phyloP scores from a whole-genome alignment of 2,888 invertebrate species.

The Volucella inanis region DNA sequence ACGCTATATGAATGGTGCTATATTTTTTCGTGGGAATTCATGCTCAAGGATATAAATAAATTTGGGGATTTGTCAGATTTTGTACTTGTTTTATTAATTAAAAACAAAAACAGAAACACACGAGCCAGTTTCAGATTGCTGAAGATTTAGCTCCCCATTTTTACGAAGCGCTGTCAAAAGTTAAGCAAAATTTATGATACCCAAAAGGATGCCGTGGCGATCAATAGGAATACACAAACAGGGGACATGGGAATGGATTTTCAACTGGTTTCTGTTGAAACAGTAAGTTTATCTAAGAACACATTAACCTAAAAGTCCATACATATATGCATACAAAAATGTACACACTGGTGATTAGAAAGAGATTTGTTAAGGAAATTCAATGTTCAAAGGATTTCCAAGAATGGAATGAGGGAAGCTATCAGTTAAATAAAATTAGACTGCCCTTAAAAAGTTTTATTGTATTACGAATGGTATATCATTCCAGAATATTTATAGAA shows the following conservation, averaged over 20 bases:
- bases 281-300: neutral
- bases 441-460: too few species aligned
- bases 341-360: too few species aligned
- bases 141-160: neutral
- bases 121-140: neutral
- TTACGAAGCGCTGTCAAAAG: neutral
- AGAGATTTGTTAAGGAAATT: too few species aligned
- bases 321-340: neutral
- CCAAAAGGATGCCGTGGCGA: neutral
- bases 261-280: neutral
- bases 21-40: slow-evolving; percentile 47
- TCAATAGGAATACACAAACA: neutral
- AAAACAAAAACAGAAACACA: slow-evolving; percentile 16
- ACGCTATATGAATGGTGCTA: slow-evolving; percentile 58
- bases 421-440: too few species aligned
- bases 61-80: slow-evolving; percentile 68
- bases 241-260: neutral
- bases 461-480: too few species aligned
- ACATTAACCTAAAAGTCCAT: neutral
- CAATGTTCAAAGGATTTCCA: too few species aligned
- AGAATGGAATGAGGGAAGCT: too few species aligned
- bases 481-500: too few species aligned
- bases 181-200: slow-evolving; percentile 33
- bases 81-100: slow-evolving; percentile 50
- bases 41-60: slow-evolving; percentile 62